Conservation (phyloP, 2,113 vertebrate species). For the Mesitornis unicolor region DNA sequence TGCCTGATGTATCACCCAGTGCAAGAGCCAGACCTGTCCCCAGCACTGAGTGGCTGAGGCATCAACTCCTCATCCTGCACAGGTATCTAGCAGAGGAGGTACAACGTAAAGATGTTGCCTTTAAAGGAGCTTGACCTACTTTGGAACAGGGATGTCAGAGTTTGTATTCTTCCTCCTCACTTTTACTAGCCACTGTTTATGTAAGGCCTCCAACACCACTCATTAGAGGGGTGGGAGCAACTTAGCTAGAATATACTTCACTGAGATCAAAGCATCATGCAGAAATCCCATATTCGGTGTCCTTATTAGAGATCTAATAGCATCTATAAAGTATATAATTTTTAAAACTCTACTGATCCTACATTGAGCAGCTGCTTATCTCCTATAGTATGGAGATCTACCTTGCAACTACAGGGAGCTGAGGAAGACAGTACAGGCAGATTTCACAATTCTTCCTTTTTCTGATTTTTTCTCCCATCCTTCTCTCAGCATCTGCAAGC, state of each 20-base stretch:
- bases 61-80: background rate
- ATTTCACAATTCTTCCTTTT: background rate
- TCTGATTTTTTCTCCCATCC: background rate
- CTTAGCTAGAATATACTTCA: background rate
- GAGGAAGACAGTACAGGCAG: background rate
- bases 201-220: slow-evolving; percentile 5
- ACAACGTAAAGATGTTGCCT: rapidly evolving
- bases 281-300: slow-evolving; percentile 23
- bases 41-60: background rate
- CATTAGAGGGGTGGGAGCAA: slow-evolving; percentile 33
- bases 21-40: background rate
- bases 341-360: background rate
- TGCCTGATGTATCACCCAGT: rapidly evolving
- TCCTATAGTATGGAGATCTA: background rate
- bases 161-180: background rate
- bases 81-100: background rate
- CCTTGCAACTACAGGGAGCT: background rate
- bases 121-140: slow-evolving; percentile 3
- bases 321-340: background rate
- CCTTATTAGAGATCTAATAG: slow-evolving; percentile 46
- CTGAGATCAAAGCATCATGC: slow-evolving; percentile 17
- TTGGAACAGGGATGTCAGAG: background rate
- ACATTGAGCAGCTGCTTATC: background rate
- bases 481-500: background rate
- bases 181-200: background rate